phyloP scores from a whole-genome alignment of 2,888 invertebrate genomes.

The Cerastoderma edule region DNA sequence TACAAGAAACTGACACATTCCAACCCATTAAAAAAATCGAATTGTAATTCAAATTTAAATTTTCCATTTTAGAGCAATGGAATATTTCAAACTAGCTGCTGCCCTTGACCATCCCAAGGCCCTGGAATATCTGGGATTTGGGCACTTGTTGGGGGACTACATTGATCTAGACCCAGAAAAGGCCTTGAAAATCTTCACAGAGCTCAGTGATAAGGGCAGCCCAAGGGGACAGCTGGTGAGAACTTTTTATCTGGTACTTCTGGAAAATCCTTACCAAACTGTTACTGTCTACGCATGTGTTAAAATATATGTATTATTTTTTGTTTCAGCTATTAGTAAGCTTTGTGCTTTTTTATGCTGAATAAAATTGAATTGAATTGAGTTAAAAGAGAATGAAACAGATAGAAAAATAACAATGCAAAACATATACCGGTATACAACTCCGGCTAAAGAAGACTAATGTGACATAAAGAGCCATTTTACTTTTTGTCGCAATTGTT shows the following conservation, averaged over 20 bases:
- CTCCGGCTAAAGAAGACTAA: no score
- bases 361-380: background rate
- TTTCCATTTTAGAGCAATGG: slow-evolving; percentile 86
- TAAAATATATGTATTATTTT: background rate
- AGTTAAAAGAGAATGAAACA: background rate
- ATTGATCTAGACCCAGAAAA: slow-evolving; percentile 90
- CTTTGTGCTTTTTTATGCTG: no score
- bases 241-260: background rate
- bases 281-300: no score
- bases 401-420: background rate
- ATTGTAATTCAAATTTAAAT: background rate
- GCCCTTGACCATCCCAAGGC: slow-evolving; percentile 92
- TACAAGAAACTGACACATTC: no score
- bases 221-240: slow-evolving; percentile 95
- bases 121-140: slow-evolving; percentile 94
- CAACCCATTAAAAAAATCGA: no score
- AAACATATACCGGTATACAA: no score
- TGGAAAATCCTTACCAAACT: no score
- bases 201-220: slow-evolving; percentile 90
- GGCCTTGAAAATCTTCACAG: slow-evolving; percentile 91
- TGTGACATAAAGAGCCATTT: no score
- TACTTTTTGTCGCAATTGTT: no score
- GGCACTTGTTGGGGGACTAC: slow-evolving; percentile 92
- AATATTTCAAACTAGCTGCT: slow-evolving; percentile 91
- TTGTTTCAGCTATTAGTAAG: no score